Evolutionary conservation across 1,140 invertebrate species (phyloP).

Genomic region (Drosophila pseudoobscura): DNA sequence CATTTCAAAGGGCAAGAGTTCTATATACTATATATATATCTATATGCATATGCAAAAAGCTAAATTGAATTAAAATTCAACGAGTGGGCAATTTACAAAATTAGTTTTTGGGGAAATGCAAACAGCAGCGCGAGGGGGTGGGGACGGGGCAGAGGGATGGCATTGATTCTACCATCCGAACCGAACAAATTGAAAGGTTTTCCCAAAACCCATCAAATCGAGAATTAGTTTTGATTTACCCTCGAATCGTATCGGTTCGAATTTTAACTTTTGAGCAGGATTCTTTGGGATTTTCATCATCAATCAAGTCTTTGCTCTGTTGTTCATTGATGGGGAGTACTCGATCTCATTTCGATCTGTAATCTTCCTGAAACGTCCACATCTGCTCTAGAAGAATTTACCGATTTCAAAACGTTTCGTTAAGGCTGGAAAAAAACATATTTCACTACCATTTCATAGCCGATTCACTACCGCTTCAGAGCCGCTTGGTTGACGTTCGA

Average conservation of each 20-base stretch:
- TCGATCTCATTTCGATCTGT: no score
- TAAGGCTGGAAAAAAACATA: no score
- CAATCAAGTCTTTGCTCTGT: no score
- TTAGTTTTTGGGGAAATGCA: conserved; percentile 30
- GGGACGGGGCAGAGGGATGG: no score
- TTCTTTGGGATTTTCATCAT: no score
- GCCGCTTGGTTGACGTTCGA: no score
- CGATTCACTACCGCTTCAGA: no score
- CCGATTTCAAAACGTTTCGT: no score
- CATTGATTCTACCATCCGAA: conserved; percentile 10
- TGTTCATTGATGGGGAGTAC: no score
- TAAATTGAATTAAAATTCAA: conserved; percentile 48
- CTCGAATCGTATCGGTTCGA: not conserved
- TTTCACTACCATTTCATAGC: no score
- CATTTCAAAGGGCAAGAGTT: not conserved
- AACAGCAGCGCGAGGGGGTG: not conserved
- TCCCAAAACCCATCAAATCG: conserved; percentile 22
- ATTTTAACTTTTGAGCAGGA: not conserved
- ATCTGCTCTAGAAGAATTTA: no score
- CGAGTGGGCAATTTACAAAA: conserved; percentile 47
- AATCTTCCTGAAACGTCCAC: no score
- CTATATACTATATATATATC: not conserved
- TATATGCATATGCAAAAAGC: conserved; percentile 34
- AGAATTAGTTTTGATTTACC: conserved; percentile 31
- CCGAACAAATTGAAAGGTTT: conserved; percentile 39